These are phyloP conservation scores for Rhyacophila brunnea DNA, from an alignment of 1,140 invertebrate genomes.

Conservation along the genomic window DNA sequence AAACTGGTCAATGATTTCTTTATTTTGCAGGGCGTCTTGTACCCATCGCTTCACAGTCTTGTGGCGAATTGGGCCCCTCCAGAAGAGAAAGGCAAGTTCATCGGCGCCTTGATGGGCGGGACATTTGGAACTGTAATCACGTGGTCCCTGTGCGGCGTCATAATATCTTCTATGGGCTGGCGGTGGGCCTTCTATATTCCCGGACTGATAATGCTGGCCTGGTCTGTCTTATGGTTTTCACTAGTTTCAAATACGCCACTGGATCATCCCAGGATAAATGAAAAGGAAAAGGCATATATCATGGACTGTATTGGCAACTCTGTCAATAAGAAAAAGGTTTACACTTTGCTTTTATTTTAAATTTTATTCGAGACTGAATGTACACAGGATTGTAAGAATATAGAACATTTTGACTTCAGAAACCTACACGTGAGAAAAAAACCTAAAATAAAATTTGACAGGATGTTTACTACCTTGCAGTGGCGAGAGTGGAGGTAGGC, in stretches of 20 bases:
- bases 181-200: slow-evolving; percentile 71
- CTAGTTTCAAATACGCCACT: slow-evolving; percentile 71
- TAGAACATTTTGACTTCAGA: no score
- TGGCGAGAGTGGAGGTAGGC: no score
- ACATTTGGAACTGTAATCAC: slow-evolving; percentile 76
- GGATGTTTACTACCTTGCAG: no score
- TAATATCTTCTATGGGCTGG: slow-evolving; percentile 69
- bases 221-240: slow-evolving; percentile 63
- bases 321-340: slow-evolving; percentile 52
- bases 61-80: slow-evolving; percentile 74
- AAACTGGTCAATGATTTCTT: no score
- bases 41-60: slow-evolving; percentile 69
- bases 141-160: slow-evolving; percentile 65
- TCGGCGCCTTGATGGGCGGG: slow-evolving; percentile 71
- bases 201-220: slow-evolving; percentile 61
- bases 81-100: slow-evolving; percentile 75
- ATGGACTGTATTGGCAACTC: slow-evolving; percentile 56
- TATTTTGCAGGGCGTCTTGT: slow-evolving; percentile 62
- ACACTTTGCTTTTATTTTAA: no score
- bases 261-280: slow-evolving; percentile 70
- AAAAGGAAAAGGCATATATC: slow-evolving; percentile 76
- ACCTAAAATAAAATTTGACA: no score
- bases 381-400: no score
- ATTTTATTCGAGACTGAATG: no score
- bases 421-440: no score